Evolutionary conservation across 2,113 vertebrate genomes (phyloP).

Genomic region (Barbus barbus): DNA sequence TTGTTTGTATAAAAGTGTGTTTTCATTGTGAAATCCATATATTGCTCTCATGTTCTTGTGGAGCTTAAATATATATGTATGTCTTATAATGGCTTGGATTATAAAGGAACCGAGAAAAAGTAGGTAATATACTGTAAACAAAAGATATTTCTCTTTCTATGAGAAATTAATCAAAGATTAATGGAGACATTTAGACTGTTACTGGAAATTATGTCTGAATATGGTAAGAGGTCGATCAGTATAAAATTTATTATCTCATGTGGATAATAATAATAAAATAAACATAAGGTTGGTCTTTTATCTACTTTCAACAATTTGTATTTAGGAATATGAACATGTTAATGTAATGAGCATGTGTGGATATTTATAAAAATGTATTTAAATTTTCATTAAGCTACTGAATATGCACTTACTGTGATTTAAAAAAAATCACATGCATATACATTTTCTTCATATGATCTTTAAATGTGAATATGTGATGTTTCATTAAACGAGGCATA

Average conservation of each 20-base stretch:
- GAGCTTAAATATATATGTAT: conserved; percentile 14
- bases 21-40: conserved; percentile 29
- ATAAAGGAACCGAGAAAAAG: not conserved
- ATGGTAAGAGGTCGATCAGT: not conserved
- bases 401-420: not conserved
- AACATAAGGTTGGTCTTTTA: conserved; percentile 2
- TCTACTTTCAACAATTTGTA: not conserved
- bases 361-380: not conserved
- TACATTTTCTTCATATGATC: not conserved
- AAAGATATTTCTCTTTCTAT: conserved; percentile 26
- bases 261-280: conserved; percentile 17
- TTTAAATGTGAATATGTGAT: not conserved
- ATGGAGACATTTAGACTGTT: not conserved
- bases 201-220: not conserved
- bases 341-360: not conserved
- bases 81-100: conserved; percentile 12
- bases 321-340: not conserved
- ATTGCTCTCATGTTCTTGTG: conserved; percentile 50
- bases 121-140: not conserved
- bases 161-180: conserved; percentile 11
- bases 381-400: not conserved
- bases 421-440: not conserved
- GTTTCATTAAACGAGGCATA: not conserved
- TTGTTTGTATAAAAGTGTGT: conserved; percentile 51
- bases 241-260: not conserved